Percentiles rank a stretch among this genome's conserved stretches.
Conservation (phyloP, 2,888 invertebrate genomes). For the Trypoxylon attenuatum region DNA sequence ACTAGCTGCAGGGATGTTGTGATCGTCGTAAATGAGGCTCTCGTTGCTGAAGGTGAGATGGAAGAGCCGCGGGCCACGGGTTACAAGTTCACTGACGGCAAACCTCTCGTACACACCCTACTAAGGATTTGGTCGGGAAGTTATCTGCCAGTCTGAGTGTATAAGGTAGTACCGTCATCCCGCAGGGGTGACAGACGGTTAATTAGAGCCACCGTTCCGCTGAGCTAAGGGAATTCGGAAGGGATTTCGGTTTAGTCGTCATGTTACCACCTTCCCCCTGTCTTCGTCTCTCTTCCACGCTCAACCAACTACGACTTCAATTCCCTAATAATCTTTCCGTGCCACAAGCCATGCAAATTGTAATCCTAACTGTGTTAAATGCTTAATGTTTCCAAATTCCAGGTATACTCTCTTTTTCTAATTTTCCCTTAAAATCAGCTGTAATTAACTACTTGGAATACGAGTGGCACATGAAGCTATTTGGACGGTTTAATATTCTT, state of each 20-base stretch:
- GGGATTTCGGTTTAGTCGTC: slow-evolving; percentile 24
- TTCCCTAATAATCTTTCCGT: slow-evolving; percentile 4
- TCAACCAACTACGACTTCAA: not conserved
- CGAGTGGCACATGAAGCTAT: no score
- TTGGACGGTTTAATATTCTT: no score
- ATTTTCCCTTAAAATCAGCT: no score
- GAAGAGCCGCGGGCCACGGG: not conserved
- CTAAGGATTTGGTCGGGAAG: slow-evolving; percentile 18
- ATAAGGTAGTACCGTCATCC: slow-evolving; percentile 15
- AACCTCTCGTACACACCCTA: no score
- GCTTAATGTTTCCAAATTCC: no score
- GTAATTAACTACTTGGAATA: no score
- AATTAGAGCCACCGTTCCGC: slow-evolving; percentile 35
- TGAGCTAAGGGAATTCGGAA: slow-evolving; percentile 17
- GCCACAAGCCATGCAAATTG: no score
- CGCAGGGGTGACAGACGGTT: slow-evolving; percentile 32
- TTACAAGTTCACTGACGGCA: slow-evolving; percentile 27
- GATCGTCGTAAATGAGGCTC: slow-evolving; percentile 21
- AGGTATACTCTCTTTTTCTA: no score
- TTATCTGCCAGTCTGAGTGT: slow-evolving; percentile 12
- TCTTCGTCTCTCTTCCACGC: no score
- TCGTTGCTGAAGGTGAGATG: slow-evolving; percentile 10
- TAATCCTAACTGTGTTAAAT: no score
- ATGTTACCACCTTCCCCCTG: no score
- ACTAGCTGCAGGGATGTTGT: slow-evolving; percentile 1